A percentile compares a stretch with the other conserved stretches of the same genome.
Evolutionary conservation across 1,140 invertebrate species (phyloP).

Genomic region (Glossosoma conforme): DNA sequence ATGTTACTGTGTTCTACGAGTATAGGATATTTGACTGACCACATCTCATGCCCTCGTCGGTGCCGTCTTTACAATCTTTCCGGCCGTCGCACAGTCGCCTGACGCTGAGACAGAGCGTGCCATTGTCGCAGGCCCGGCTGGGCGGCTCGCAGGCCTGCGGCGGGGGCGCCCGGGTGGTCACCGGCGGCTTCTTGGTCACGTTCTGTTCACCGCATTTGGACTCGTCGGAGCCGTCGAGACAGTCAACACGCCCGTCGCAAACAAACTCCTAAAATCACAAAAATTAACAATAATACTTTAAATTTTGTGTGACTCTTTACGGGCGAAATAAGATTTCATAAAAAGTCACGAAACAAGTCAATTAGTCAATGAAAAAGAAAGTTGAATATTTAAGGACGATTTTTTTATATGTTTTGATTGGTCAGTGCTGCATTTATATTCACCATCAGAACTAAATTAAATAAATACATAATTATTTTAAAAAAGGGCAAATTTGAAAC

Average conservation of each 20-base stretch:
- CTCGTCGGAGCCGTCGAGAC: conserved; percentile 64
- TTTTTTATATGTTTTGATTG: too few relatives aligned
- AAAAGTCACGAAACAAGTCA: too few relatives aligned
- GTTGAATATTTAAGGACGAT: too few relatives aligned
- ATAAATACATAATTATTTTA: too few relatives aligned
- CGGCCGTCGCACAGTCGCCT: conserved; percentile 62
- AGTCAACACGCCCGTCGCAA: conserved; percentile 66
- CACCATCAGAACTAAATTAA: too few relatives aligned
- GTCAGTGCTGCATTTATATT: too few relatives aligned
- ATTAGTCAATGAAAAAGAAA: too few relatives aligned
- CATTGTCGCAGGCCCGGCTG: conserved; percentile 60
- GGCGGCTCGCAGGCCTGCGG: conserved; percentile 54
- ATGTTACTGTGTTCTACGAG: too few relatives aligned
- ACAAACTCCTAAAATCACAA: conserved; percentile 60
- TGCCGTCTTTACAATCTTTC: conserved; percentile 66
- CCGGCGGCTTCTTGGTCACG: conserved; percentile 7
- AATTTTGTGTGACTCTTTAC: not conserved
- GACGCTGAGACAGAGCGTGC: conserved; percentile 60
- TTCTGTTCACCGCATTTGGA: conserved; percentile 5
- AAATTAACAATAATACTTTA: conserved; percentile 11
- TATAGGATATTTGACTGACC: conserved; percentile 39
- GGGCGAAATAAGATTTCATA: too few relatives aligned
- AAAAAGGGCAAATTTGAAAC: too few relatives aligned
- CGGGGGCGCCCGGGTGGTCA: conserved; percentile 1
- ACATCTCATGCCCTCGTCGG: conserved; percentile 76